Evolutionary conservation across 2,113 vertebrate species (phyloP), one percentile per base, ranked within the genome.

Genomic region (Colaptes auratus): DNA sequence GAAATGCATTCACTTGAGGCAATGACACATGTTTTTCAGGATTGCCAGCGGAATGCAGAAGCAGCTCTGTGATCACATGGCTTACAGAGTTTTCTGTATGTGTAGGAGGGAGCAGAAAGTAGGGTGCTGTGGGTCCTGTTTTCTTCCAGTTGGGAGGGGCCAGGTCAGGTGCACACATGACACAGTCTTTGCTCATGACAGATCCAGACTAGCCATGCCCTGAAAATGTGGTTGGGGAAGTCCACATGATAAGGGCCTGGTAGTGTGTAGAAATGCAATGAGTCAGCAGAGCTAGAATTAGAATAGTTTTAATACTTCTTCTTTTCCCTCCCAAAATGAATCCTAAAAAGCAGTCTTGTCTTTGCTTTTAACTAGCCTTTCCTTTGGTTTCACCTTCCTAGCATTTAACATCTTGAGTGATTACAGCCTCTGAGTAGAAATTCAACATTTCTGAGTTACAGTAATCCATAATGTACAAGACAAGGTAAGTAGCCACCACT

Each of bases 111-210:
- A 50, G 56, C 52, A 6, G 20, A 20, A 8, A 67, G 31, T 31
- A 28, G 46, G 11, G 7, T 50, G 35, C 44, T 83, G 35, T 0
- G 0, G n/a, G 52, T 64, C 13, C 48, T 42, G 5, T 27, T 65
- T 63, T 28, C 17, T 83, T 52, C 48, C 2, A 3, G 16, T 8
- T 33, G 60, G 39, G 31, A 20, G 30, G 12, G 1, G 1, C 17
- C 44, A 0, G 5, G 23, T 23, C 2, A 0, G 27, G 10, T 39
- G 14, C 4, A 8, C 0, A 2, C 0, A 1, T 33, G n/a, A 48
- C 0, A 27, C 48, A 63, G 48, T 17, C 55, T 42, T 69, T 44
- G 42, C 36, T 67, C 7, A 8, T 0, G 2, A 31, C 12, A 20
- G 30, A 44, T 50, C 8, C 1, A 6, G 35, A 20, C 33, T 78